These are phyloP conservation scores for Tigriopus japonicus DNA, from an alignment of 1,140 invertebrate species.

Conservation along the genomic window DNA sequence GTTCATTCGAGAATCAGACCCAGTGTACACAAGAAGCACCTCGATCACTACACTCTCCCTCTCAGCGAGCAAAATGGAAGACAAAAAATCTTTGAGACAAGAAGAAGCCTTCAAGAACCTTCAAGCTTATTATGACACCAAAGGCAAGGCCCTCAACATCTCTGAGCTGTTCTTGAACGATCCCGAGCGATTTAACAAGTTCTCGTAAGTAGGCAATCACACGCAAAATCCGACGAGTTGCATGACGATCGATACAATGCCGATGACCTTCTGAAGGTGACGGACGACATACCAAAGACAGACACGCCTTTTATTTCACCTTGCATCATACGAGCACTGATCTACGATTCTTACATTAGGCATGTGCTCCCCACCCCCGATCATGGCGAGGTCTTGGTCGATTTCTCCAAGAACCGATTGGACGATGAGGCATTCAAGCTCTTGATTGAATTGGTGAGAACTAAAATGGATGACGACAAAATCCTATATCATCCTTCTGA, in stretches of 20 bases:
- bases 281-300: not conserved
- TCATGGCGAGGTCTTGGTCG: conserved; percentile 71
- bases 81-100: conserved; percentile 30
- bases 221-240: not conserved
- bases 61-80: conserved; percentile 16
- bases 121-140: conserved; percentile 43
- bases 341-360: conserved; percentile 34
- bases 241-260: conserved; percentile 19
- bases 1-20: too few species aligned
- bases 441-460: conserved; percentile 44
- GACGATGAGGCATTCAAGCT: conserved; percentile 50
- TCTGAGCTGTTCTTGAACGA: conserved; percentile 52
- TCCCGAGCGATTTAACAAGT: conserved; percentile 52
- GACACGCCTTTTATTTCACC: not conserved
- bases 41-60: too few species aligned
- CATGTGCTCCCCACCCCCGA: conserved; percentile 48
- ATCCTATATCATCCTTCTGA: not conserved
- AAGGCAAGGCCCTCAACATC: conserved; percentile 50
- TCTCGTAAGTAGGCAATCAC: conserved; percentile 39
- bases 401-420: conserved; percentile 92
- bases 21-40: too few species aligned
- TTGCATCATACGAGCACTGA: conserved; percentile 9
- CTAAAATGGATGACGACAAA: too few species aligned
- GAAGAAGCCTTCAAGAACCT: conserved; percentile 49
- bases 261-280: not conserved